Percentiles rank a stretch among this genome's conserved stretches.
These are phyloP conservation scores for Trisateles emortualis DNA, from an alignment of 2,888 invertebrate genomes.

Conservation along the genomic window DNA sequence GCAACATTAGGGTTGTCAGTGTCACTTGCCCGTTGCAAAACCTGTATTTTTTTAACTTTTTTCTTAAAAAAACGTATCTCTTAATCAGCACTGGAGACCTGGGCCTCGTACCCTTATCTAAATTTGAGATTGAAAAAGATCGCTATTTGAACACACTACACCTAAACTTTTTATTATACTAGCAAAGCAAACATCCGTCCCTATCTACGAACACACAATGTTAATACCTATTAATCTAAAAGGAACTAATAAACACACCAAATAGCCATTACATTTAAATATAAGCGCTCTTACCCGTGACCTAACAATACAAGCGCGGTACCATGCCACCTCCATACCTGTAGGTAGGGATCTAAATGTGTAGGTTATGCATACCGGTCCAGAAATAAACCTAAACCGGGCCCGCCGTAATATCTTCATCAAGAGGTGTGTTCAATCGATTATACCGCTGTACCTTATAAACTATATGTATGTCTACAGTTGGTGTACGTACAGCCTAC, in stretches of 20 bases:
- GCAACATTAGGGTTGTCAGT: too few species aligned
- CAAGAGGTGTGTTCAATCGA: constrained; percentile 83
- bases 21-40: too few species aligned
- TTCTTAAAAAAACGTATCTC: too few species aligned
- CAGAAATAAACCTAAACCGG: constrained; percentile 77
- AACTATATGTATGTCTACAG: constrained; percentile 44
- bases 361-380: constrained; percentile 58
- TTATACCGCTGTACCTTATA: constrained; percentile 66
- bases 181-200: background rate
- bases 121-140: too few species aligned
- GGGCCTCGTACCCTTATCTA: too few species aligned
- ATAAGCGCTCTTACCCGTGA: constrained; percentile 38
- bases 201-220: constrained; percentile 2
- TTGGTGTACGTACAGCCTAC: constrained; percentile 42
- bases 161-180: too few species aligned
- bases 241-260: constrained; percentile 34
- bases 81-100: too few species aligned
- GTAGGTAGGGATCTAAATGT: constrained; percentile 40
- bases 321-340: constrained; percentile 19
- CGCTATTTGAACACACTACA: too few species aligned
- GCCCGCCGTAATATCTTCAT: constrained; percentile 80
- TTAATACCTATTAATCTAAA: constrained; percentile 31
- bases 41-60: too few species aligned
- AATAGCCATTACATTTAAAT: constrained; percentile 34
- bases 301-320: constrained; percentile 39